phyloP scores from a whole-genome alignment of 2,797 vertebrate species.

The Sternotherus odoratus region DNA sequence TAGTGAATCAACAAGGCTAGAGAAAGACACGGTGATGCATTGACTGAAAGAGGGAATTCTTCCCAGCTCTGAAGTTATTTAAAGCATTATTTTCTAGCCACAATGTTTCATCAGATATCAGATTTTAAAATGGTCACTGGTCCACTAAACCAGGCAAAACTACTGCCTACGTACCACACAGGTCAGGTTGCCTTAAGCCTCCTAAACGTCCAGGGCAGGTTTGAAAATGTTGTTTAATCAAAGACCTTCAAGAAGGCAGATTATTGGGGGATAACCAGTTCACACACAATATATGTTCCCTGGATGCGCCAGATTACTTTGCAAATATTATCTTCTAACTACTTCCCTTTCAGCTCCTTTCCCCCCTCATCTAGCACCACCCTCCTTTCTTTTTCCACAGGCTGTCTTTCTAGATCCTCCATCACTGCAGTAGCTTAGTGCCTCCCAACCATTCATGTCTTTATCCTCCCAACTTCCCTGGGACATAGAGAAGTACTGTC shows the following conservation, averaged over 20 bases:
- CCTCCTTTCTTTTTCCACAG: background rate
- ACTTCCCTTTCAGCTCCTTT: background rate
- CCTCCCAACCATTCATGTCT: background rate
- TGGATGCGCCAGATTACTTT: fast-evolving
- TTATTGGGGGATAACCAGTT: background rate
- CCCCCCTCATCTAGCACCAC: background rate
- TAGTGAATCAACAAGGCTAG: background rate
- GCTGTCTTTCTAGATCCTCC: background rate
- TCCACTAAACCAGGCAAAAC: background rate
- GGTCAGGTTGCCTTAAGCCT: background rate
- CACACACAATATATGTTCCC: background rate
- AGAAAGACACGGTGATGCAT: background rate
- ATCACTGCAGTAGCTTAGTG: background rate
- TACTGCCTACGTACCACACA: background rate
- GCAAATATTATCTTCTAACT: background rate
- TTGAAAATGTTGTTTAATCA: background rate
- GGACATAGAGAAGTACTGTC: background rate
- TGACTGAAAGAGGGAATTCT: background rate
- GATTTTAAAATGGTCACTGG: background rate
- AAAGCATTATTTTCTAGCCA: background rate
- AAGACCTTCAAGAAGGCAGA: background rate
- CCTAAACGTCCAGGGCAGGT: background rate
- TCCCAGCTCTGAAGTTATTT: background rate
- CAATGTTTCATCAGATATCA: background rate
- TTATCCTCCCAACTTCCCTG: background rate